Base-by-base conservation (phyloP, 2,113 vertebrate species). In the Callorhinus ursinus region DNA sequence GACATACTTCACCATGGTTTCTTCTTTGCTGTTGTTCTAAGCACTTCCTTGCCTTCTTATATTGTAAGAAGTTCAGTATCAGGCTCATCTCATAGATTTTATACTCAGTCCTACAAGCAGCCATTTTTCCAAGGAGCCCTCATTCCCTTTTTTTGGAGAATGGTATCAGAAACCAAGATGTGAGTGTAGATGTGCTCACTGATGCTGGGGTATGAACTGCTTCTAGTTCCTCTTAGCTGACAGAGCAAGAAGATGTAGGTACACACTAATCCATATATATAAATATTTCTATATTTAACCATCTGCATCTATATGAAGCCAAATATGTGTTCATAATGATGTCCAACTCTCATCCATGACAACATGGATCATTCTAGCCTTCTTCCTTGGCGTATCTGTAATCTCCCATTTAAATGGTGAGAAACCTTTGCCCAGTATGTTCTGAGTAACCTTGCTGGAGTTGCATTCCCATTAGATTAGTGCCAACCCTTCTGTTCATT, bases 401-500 rank as follows among this genome's bases (percentile, higher is more conserved):
- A 92, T 49, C 13, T n/a, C 49, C 39, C 16, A 51, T 19, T 53
- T 14, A 15, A 28, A 63, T 15, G 49, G 39, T 11, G 5, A 42
- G 49, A 53, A 84, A 42, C 26, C 67, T 89, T 76, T 49, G 77
- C 39, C 59, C 28, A 39, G 71, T 14, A 39, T 7, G n/a, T 39
- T 80, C 33, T 80, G 12, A 61, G 87, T 39, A n/a, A 95, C 22
- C 80, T 80, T 5, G 0, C 4, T 80, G 33, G 77, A 69, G 49
- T 5, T n/a, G 39, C 74, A 39, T 39, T 42, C 74, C 24, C 77
- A 36, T 42, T 42, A 51, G 33, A 71, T 39, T 42, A 55, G 14
- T 19, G 31, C 71, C 97, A 94, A 72, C 22, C 46, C 87, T 95
- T 92, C 92, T 96, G 93, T 36, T 85, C 65, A 65, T 72, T 92